These are phyloP conservation scores for Podarcis siculus DNA, from an alignment of 2,797 vertebrate genomes.

Conservation along the genomic window DNA sequence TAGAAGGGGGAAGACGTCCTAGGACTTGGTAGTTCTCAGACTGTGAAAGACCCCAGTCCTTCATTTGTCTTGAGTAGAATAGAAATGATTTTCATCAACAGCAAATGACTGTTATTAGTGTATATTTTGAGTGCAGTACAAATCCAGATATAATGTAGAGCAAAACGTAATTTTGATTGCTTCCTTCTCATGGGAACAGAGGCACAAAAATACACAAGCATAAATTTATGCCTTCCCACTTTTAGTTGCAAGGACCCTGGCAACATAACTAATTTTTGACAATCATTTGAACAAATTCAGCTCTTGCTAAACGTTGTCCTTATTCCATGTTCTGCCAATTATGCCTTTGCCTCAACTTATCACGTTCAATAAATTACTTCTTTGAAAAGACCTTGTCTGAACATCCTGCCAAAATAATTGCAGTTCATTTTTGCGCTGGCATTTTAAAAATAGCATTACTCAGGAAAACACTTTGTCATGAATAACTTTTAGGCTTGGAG, in stretches of 20 bases:
- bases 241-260: constrained; percentile 16
- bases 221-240: constrained; percentile 39
- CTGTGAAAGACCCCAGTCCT: neutral
- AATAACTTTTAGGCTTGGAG: constrained; percentile 39
- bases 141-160: neutral
- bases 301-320: constrained; percentile 51
- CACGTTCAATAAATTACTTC: constrained; percentile 60
- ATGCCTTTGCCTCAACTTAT: constrained; percentile 53
- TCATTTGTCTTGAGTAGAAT: neutral
- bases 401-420: constrained; percentile 62
- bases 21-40: neutral
- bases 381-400: constrained; percentile 65
- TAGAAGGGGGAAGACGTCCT: neutral
- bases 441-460: constrained; percentile 54
- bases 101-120: neutral
- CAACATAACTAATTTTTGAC: constrained; percentile 55
- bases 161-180: constrained; percentile 8
- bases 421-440: constrained; percentile 45
- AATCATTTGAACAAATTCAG: constrained; percentile 50
- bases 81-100: neutral
- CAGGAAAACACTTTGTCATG: constrained; percentile 32
- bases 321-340: constrained; percentile 60
- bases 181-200: neutral
- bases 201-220: constrained; percentile 21
- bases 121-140: neutral